Conservation (phyloP, 2,113 vertebrate species). For the Brachyhypopomus gauderio region DNA sequence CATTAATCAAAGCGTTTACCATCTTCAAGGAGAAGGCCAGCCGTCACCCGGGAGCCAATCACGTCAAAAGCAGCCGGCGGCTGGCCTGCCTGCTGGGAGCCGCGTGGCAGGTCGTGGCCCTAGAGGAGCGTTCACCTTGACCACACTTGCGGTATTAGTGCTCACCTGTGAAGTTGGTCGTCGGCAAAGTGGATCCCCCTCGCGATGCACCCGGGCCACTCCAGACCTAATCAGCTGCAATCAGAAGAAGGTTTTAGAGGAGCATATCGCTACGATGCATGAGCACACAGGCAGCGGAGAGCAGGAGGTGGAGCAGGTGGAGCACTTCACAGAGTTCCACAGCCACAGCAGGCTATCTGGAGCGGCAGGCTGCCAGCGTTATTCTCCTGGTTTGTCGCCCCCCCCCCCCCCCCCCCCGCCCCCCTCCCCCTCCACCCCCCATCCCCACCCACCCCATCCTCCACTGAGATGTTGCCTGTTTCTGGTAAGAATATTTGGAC, state of each 20-base stretch:
- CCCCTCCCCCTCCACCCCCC: background rate
- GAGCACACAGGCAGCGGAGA: background rate
- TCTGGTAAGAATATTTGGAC: background rate
- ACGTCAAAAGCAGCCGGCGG: slow-evolving; percentile 20
- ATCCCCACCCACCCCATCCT: background rate
- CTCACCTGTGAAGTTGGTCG: background rate
- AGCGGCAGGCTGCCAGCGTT: background rate
- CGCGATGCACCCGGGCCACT: background rate
- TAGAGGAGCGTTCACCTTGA: slow-evolving; percentile 49
- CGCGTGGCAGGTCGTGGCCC: slow-evolving; percentile 1
- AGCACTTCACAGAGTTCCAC: background rate
- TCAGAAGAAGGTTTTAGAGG: background rate
- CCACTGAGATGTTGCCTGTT: background rate
- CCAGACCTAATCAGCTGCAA: background rate
- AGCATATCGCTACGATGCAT: background rate
- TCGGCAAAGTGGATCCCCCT: background rate
- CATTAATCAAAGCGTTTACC: slow-evolving; percentile 57
- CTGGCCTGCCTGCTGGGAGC: slow-evolving; percentile 43
- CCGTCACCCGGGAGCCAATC: slow-evolving; percentile 38
- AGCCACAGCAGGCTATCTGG: slow-evolving; percentile 15
- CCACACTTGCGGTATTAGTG: slow-evolving; percentile 7
- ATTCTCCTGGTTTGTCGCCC: slow-evolving; percentile 20
- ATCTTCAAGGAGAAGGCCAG: slow-evolving; percentile 58
- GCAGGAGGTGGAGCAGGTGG: background rate
- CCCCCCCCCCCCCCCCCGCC: background rate